Percentiles rank a stretch among this genome's conserved stretches.
Conservation (phyloP, 2,797 vertebrate species). For the Enteromius paludinosus region DNA sequence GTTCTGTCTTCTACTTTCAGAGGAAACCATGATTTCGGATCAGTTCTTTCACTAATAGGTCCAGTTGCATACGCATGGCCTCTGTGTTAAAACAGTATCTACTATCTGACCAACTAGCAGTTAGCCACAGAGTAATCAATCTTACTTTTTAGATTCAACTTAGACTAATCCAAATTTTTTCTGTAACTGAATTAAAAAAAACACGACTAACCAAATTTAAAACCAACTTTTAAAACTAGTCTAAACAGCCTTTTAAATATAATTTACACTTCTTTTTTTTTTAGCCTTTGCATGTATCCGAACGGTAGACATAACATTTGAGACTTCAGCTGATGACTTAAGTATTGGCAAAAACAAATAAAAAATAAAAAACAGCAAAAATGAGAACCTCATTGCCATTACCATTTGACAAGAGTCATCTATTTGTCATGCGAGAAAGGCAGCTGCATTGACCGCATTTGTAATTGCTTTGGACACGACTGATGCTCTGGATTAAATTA, state of each 20-base stretch:
- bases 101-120: too few species aligned
- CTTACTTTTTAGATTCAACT: too few species aligned
- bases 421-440: not conserved
- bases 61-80: too few species aligned
- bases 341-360: not conserved
- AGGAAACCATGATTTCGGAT: not conserved
- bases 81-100: too few species aligned
- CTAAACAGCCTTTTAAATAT: not conserved
- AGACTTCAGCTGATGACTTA: not conserved
- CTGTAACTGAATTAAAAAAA: too few species aligned
- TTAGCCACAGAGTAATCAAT: too few species aligned
- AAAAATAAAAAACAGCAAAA: too few species aligned
- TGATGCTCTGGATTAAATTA: not conserved
- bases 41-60: not conserved
- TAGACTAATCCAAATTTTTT: too few species aligned
- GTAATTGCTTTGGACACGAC: not conserved
- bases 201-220: too few species aligned
- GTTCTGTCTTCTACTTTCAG: not conserved
- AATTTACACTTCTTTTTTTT: too few species aligned
- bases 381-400: not conserved
- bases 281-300: not conserved
- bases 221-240: too few species aligned
- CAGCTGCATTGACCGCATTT: not conserved
- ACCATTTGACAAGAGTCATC: constrained; percentile 7
- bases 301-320: not conserved